Conservation (phyloP, 2,113 vertebrate genomes). For the Apteryx owenii region DNA sequence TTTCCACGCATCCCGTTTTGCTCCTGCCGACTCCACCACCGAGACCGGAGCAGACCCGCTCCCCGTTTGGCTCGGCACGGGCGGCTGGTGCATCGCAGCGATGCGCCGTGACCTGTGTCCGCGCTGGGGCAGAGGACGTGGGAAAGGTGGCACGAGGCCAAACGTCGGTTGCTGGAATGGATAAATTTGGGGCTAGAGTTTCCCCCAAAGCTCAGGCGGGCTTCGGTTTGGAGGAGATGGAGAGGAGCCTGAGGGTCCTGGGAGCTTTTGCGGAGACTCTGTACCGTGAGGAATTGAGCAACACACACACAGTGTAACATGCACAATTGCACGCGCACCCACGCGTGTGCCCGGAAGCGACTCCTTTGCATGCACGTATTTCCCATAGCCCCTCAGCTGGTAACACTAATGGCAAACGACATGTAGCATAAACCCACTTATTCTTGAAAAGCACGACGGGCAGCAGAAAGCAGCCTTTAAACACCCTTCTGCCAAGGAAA, state of each 20-base stretch:
- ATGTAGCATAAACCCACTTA: background rate
- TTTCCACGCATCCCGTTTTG: background rate
- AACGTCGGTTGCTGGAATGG: rapidly evolving
- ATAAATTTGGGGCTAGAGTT: background rate
- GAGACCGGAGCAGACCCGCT: background rate
- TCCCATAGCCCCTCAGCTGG: background rate
- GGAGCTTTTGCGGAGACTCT: background rate
- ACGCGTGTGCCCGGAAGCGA: rapidly evolving
- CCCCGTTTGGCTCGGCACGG: background rate
- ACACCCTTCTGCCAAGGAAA: constrained; percentile 28
- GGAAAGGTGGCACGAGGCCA: background rate
- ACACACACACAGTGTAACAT: rapidly evolving
- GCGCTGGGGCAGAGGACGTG: background rate
- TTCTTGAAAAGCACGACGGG: background rate
- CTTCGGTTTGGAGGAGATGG: background rate
- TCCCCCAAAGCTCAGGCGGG: background rate
- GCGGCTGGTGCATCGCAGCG: rapidly evolving
- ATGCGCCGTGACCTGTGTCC: background rate
- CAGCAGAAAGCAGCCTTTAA: background rate
- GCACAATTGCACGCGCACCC: background rate
- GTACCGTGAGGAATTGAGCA: background rate
- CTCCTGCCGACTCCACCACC: background rate
- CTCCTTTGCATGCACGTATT: background rate
- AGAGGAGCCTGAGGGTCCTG: background rate
- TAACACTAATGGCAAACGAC: rapidly evolving